phyloP scores from a whole-genome alignment of 2,113 vertebrate genomes.

The Noctilio leporinus region DNA sequence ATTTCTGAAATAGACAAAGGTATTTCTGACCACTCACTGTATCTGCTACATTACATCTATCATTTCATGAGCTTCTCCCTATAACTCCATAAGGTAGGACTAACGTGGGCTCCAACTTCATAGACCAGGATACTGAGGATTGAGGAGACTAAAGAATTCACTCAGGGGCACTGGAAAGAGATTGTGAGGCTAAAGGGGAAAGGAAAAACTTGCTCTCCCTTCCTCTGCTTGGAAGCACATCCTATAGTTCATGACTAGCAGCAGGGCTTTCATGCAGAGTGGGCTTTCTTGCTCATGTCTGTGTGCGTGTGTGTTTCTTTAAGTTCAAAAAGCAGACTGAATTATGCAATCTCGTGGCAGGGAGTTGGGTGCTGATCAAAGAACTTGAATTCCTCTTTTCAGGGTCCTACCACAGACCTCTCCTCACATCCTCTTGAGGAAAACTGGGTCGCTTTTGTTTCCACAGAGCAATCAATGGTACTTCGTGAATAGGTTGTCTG shows the following conservation, averaged over 20 bases:
- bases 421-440: background rate
- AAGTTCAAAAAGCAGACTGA: background rate
- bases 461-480: background rate
- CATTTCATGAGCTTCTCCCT: background rate
- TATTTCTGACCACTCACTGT: background rate
- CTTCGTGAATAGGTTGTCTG: constrained; percentile 56
- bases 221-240: background rate
- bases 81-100: background rate
- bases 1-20: background rate
- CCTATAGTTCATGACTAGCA: background rate
- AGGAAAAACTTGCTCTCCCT: background rate
- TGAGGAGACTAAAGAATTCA: background rate
- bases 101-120: background rate
- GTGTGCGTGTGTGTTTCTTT: background rate
- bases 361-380: background rate
- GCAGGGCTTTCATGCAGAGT: background rate
- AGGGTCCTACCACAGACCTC: background rate
- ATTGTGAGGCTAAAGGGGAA: background rate
- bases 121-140: background rate
- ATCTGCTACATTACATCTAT: background rate
- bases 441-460: background rate
- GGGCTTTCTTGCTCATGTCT: background rate
- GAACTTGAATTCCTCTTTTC: background rate
- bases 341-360: background rate
- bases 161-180: background rate